phyloP scores from a whole-genome alignment of 1,140 invertebrate genomes.

The Lineus longissimus region DNA sequence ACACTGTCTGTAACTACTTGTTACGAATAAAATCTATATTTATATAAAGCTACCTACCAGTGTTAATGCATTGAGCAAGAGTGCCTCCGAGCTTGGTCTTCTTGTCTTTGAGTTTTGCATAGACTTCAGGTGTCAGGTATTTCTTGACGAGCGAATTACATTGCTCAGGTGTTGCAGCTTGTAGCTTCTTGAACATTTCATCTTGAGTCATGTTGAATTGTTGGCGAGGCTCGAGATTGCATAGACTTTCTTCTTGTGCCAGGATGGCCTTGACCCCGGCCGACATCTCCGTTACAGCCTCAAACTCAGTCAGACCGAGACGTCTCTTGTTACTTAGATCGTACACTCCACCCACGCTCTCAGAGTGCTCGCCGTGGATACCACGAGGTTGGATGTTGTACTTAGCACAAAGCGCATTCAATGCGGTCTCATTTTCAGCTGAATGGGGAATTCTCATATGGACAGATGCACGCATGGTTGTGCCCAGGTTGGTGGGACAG shows the following conservation, averaged over 20 bases:
- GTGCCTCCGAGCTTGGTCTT: constrained; percentile 38
- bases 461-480: constrained; percentile 91
- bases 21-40: too few relatives aligned
- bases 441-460: constrained; percentile 95
- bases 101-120: constrained; percentile 32
- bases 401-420: constrained; percentile 33
- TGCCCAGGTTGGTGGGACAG: constrained; percentile 95
- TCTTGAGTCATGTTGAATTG: neutral
- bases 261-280: constrained; percentile 26
- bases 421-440: constrained; percentile 59
- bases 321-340: constrained; percentile 51
- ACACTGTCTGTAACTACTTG: too few relatives aligned
- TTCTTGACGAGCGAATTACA: constrained; percentile 38
- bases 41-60: too few relatives aligned
- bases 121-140: constrained; percentile 31
- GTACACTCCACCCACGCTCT: constrained; percentile 59
- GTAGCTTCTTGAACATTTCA: constrained; percentile 21
- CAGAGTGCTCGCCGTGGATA: constrained; percentile 88
- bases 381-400: constrained; percentile 38
- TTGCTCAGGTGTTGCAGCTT: constrained; percentile 12
- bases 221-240: neutral
- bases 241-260: constrained; percentile 1
- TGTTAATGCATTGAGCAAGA: constrained; percentile 36
- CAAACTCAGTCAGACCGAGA: constrained; percentile 46
- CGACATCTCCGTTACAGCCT: constrained; percentile 39